Conservation (phyloP, 2,888 invertebrate genomes). For the Rhingia campestris region DNA sequence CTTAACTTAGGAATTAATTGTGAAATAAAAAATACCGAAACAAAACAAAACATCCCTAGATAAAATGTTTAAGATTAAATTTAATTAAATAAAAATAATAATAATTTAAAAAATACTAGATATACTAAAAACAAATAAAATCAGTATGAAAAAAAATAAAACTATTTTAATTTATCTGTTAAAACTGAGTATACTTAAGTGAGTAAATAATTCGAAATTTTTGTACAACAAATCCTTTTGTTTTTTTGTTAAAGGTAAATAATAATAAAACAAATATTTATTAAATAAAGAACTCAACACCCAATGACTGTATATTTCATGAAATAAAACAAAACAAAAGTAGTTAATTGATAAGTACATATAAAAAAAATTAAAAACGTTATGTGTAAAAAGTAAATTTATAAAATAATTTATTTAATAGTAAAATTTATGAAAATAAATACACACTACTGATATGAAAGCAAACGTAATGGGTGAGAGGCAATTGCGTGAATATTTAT, state of each 20-base stretch:
- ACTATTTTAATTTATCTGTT: conserved; percentile 50
- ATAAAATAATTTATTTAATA: conserved; percentile 42
- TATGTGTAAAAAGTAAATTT: conserved; percentile 56
- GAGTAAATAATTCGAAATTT: conserved; percentile 60
- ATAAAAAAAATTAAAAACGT: conserved; percentile 42
- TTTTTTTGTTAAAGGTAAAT: conserved; percentile 26
- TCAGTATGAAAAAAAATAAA: conserved; percentile 8
- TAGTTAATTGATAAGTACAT: conserved; percentile 50
- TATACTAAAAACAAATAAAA: conserved; percentile 18
- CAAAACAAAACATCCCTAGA: conserved; percentile 36
- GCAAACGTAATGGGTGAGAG: neutral
- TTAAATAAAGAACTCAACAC: conserved; percentile 31
- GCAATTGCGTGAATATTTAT: neutral
- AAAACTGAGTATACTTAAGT: conserved; percentile 49
- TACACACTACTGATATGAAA: neutral
- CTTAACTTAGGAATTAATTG: conserved; percentile 65
- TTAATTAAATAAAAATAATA: conserved; percentile 28
- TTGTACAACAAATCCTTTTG: conserved; percentile 59
- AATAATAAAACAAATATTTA: conserved; percentile 6
- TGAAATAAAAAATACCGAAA: conserved; percentile 38
- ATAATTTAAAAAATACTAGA: conserved; percentile 29
- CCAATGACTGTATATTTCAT: conserved; percentile 68
- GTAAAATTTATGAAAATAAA: conserved; percentile 27
- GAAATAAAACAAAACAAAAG: conserved; percentile 17
- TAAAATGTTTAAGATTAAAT: conserved; percentile 61